Conservation (phyloP, 2,113 vertebrate genomes). For the Osmerus mordax region DNA sequence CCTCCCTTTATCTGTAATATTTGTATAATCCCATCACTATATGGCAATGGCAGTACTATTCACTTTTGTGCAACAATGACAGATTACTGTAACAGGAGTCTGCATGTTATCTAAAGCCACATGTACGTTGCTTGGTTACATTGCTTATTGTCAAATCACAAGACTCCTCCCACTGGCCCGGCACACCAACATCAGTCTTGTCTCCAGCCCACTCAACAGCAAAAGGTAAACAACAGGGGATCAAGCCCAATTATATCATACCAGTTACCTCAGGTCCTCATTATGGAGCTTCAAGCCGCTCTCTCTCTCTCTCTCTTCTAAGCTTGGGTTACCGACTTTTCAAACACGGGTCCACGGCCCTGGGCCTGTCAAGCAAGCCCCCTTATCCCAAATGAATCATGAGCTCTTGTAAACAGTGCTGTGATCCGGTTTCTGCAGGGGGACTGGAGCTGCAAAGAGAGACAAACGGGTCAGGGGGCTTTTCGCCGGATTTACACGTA, state of each 20-base stretch:
- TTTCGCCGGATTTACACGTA: conserved; percentile 96
- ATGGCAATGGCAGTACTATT: no score
- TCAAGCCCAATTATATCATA: conserved; percentile 70
- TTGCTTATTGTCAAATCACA: background rate
- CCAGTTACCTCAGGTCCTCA: conserved; percentile 74
- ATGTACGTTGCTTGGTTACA: background rate
- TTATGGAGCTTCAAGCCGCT: conserved; percentile 77
- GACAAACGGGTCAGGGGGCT: conserved; percentile 60
- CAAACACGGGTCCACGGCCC: conserved; percentile 66
- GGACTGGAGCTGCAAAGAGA: conserved; percentile 78
- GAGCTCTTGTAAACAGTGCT: conserved; percentile 84
- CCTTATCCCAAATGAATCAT: conserved; percentile 84
- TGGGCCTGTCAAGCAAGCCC: conserved; percentile 72
- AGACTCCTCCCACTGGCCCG: background rate
- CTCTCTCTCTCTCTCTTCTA: conserved; percentile 59
- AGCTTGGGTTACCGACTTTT: conserved; percentile 80
- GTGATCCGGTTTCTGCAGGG: conserved; percentile 86
- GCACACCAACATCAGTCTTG: background rate
- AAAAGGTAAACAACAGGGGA: conserved; percentile 68
- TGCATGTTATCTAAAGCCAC: no score
- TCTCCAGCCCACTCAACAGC: background rate
- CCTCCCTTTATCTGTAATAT: no score
- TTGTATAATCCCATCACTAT: no score
- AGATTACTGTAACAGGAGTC: no score
- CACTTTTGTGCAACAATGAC: no score